Conservation (phyloP, 2,888 invertebrate species). For the Noctua pronuba region DNA sequence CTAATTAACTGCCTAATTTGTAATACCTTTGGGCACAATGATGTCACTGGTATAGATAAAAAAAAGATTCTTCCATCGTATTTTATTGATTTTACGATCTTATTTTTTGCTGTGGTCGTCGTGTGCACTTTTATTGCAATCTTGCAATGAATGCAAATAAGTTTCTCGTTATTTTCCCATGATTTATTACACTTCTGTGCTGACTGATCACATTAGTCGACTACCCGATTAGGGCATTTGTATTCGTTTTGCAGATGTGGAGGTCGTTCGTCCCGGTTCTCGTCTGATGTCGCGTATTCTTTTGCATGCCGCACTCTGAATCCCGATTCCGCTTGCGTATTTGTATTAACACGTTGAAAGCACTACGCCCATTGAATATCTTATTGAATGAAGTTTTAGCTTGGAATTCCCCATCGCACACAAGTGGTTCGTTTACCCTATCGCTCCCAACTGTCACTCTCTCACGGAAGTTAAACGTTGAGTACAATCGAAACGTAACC, state of each 20-base stretch:
- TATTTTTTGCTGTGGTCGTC: constrained; percentile 50
- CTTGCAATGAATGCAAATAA: constrained; percentile 71
- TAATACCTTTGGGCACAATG: constrained; percentile 61
- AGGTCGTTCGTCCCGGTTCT: constrained; percentile 90
- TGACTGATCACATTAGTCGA: constrained; percentile 76
- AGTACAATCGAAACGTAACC: constrained; percentile 38
- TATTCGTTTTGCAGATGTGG: constrained; percentile 84
- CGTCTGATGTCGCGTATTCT: constrained; percentile 82
- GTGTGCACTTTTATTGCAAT: constrained; percentile 69
- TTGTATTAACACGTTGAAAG: constrained; percentile 85
- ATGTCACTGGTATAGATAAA: constrained; percentile 65
- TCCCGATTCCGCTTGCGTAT: constrained; percentile 83
- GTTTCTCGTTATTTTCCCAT: constrained; percentile 72
- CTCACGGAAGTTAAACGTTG: constrained; percentile 31
- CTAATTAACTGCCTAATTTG: constrained; percentile 65
- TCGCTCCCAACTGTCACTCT: constrained; percentile 35
- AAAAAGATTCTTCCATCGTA: constrained; percentile 55
- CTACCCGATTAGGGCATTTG: constrained; percentile 80
- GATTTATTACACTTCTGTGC: constrained; percentile 75
- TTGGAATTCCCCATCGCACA: constrained; percentile 59
- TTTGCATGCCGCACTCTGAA: constrained; percentile 80
- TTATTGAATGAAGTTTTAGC: constrained; percentile 63
- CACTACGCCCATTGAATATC: constrained; percentile 76
- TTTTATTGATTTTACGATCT: constrained; percentile 57
- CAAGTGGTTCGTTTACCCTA: constrained; percentile 53